phyloP scores from a whole-genome alignment of 2,113 vertebrate genomes.

The Pipa parva region DNA sequence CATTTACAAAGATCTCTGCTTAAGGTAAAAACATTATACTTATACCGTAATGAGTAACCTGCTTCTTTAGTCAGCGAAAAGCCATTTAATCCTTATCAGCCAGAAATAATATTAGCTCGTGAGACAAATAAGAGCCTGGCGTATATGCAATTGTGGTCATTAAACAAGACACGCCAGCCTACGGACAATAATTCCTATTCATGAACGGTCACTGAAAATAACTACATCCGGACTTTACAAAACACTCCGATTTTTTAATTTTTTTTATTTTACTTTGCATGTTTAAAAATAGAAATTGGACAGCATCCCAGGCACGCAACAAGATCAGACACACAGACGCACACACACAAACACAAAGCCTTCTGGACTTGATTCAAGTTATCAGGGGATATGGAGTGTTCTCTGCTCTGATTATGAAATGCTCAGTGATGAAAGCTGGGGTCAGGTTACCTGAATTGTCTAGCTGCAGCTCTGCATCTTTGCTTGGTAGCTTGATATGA shows the following conservation, averaged over 20 bases:
- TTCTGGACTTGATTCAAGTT: conserved; percentile 17
- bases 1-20: not conserved
- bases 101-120: not conserved
- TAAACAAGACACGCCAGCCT: conserved; percentile 11
- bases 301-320: conserved; percentile 33
- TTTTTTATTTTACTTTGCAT: conserved; percentile 12
- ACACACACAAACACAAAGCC: conserved; percentile 7
- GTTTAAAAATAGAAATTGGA: conserved; percentile 40
- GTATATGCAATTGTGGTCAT: conserved; percentile 1
- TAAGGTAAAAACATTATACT: not conserved
- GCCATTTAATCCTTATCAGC: not conserved
- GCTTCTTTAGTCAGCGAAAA: not conserved
- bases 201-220: conserved; percentile 28
- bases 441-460: conserved; percentile 54
- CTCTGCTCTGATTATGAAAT: conserved; percentile 17
- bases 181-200: conserved; percentile 29
- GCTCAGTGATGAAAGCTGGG: not conserved
- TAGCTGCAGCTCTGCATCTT: conserved; percentile 48
- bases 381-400: conserved; percentile 6
- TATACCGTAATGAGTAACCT: not conserved
- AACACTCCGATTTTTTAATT: conserved; percentile 5
- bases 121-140: not conserved
- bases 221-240: conserved; percentile 30
- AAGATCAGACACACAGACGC: too few species aligned
- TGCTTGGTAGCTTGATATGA: conserved; percentile 51